These are phyloP conservation scores for Rotaria sp. DNA, from an alignment of 2,888 invertebrate species.

Conservation along the genomic window DNA sequence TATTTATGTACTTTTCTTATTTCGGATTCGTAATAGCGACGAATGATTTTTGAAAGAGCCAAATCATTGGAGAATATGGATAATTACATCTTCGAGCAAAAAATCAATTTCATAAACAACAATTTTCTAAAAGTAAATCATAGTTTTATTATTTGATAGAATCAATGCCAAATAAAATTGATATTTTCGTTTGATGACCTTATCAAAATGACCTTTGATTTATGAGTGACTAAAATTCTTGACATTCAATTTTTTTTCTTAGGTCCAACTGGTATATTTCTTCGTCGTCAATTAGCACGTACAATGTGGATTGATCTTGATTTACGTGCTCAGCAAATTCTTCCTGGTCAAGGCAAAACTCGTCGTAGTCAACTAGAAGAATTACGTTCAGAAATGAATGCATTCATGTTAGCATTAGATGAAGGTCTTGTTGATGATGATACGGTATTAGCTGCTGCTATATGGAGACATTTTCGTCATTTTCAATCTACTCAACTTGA, in stretches of 20 bases:
- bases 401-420: conserved; percentile 39
- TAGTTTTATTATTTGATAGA: too few species aligned
- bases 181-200: too few species aligned
- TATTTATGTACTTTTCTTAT: too few species aligned
- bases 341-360: conserved; percentile 32
- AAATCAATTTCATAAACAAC: too few species aligned
- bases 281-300: conserved; percentile 34
- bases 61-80: too few species aligned
- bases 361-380: conserved; percentile 21
- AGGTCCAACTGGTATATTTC: conserved; percentile 32
- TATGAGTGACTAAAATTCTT: too few species aligned
- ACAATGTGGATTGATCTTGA: conserved; percentile 40
- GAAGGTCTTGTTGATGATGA: conserved; percentile 39
- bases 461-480: conserved; percentile 33
- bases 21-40: too few species aligned
- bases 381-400: conserved; percentile 35
- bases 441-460: conserved; percentile 36
- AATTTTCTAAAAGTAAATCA: too few species aligned
- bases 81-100: too few species aligned
- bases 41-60: too few species aligned
- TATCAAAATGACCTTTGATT: too few species aligned
- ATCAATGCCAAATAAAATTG: too few species aligned
- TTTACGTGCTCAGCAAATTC: conserved; percentile 28
- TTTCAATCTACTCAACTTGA: not conserved
- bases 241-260: not conserved